Evolutionary conservation across 2,888 invertebrate genomes (phyloP).

Genomic region (Atherix ibis): DNA sequence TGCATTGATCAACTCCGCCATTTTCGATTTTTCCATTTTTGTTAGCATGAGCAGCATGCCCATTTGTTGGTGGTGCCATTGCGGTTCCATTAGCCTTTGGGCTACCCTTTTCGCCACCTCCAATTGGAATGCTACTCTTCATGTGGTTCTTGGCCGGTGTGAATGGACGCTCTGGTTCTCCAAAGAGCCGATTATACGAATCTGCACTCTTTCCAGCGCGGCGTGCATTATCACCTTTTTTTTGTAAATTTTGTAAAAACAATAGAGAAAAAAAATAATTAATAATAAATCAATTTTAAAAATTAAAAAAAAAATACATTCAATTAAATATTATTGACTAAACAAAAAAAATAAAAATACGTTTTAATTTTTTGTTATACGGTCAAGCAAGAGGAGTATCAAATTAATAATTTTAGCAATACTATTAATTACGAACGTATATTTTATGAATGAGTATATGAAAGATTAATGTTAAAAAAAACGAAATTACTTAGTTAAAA

Average conservation of each 20-base stretch:
- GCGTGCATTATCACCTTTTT: constrained; percentile 13
- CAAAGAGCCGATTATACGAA: constrained; percentile 40
- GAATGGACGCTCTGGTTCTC: constrained; percentile 37
- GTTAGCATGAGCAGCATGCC: constrained; percentile 3
- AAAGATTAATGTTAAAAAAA: too few relatives aligned
- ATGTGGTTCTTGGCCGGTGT: constrained; percentile 38
- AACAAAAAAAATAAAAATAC: too few relatives aligned
- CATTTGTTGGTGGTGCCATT: constrained; percentile 7
- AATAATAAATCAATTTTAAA: constrained; percentile 1
- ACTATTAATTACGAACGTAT: too few relatives aligned
- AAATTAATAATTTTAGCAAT: background rate
- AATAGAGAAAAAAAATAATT: constrained; percentile 1
- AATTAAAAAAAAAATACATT: constrained; percentile 3
- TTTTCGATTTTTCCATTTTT: constrained; percentile 9
- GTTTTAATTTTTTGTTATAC: too few relatives aligned
- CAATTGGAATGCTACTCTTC: constrained; percentile 39
- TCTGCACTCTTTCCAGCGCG: constrained; percentile 32
- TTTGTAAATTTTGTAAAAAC: background rate
- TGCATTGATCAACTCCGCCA: constrained; percentile 10
- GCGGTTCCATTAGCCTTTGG: constrained; percentile 22
- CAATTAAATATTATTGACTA: constrained; percentile 3
- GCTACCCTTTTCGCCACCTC: constrained; percentile 29
- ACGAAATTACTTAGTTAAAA: too few relatives aligned
- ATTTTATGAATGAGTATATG: too few relatives aligned
- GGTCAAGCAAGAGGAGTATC: background rate